Evolutionary conservation across 2,113 vertebrate genomes (phyloP), one percentile per base, ranked within the genome.

Genomic region (Panurus biarmicus): DNA sequence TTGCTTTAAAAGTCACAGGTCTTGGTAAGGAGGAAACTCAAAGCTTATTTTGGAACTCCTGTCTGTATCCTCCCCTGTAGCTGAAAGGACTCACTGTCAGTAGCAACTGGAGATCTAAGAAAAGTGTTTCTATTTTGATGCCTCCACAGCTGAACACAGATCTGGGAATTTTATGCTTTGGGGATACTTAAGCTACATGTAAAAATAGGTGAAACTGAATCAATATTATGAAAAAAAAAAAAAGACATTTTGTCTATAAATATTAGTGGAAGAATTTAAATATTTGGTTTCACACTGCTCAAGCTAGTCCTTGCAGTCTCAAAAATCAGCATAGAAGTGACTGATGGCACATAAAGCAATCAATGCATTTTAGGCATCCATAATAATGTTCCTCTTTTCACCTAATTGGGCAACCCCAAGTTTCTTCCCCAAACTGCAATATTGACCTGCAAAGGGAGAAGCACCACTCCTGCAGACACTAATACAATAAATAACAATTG

Each of bases 101-200:
- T 9, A 76, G 62, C 76, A 93, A 85, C 42, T 70, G 89, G 85
- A 83, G 91, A 87, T 85, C 79, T 64, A 91, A 95, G 85, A 94
- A 95, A 97, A 90, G 51, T 11, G 1, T 86, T 95, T 91, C 65
- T 94, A 77, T 93, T 95, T 86, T 83, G 67, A 83, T 83, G 33
- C 44, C 51, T 51, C 5, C 60, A 60, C 35, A 77, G 78, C 11
- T 53, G n/a, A 93, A 85, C 42, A 33, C 45, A 69, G 58, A 83
- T 61, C 81, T 87, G 60, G 67, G 78, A 45, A 80, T 86, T 80
- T 83, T 40, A 64, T 90, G 44, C 36, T 33, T 69, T 85, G 82
- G 57, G 45, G 9, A 24, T 72, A 57, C 45, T 89, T 73, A 42
- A 31, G 66, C 23, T 80, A 36, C 35, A 11, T 74, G 51, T 67